Percentiles rank a stretch among this genome's conserved stretches.
Conservation (phyloP, 2,797 vertebrate genomes). For the Dipus sagitta region DNA sequence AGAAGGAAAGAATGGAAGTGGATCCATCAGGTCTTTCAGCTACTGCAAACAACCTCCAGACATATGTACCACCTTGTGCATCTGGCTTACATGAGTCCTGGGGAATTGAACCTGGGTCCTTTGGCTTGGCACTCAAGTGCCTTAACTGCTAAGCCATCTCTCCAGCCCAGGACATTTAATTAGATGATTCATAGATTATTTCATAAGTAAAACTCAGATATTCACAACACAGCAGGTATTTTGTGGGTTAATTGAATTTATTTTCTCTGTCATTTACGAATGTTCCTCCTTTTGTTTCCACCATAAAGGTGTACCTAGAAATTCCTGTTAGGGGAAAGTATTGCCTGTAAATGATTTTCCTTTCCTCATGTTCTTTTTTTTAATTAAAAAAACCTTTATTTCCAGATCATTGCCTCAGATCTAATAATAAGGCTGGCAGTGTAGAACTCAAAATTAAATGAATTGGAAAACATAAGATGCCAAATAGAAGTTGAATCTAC, state of each 20-base stretch:
- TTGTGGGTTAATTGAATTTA: constrained; percentile 9
- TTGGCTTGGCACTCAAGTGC: too few relatives aligned
- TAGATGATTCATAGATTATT: constrained; percentile 1
- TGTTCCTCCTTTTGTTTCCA: constrained; percentile 52
- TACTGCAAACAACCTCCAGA: too few relatives aligned
- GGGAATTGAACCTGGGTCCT: too few relatives aligned
- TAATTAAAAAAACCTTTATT: not conserved
- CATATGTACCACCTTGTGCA: too few relatives aligned
- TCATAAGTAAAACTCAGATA: constrained; percentile 19
- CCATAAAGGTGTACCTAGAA: not conserved
- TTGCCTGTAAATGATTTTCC: constrained; percentile 9
- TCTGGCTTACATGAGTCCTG: too few relatives aligned
- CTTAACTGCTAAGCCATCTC: too few relatives aligned
- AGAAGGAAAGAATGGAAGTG: too few relatives aligned
- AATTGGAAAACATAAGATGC: constrained; percentile 13
- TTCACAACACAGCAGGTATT: constrained; percentile 29
- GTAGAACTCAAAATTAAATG: not conserved
- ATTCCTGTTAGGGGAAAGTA: constrained; percentile 23
- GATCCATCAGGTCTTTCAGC: too few relatives aligned
- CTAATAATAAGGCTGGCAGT: not conserved
- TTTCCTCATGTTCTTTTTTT: not conserved
- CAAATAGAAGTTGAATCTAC: not conserved
- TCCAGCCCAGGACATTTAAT: not conserved
- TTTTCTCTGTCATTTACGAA: not conserved
- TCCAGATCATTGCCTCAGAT: not conserved